A percentile compares a stretch with the other conserved stretches of the same genome.
Conservation (phyloP, 2,888 invertebrate species). For the Melanostoma scalare region DNA sequence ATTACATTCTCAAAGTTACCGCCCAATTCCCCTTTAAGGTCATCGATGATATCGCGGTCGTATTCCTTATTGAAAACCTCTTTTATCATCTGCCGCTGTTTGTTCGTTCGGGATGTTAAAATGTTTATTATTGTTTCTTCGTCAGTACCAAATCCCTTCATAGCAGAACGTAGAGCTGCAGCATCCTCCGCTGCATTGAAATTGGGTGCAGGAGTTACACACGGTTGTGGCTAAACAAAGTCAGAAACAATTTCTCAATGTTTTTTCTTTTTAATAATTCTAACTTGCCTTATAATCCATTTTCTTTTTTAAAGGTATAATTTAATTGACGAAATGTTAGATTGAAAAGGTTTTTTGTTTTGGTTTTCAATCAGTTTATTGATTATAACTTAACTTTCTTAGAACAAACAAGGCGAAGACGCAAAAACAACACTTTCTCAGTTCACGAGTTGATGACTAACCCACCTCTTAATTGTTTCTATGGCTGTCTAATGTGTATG, state of each 20-base stretch:
- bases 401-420: no score
- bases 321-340: no score
- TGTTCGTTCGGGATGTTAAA: constrained; percentile 86
- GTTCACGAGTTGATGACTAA: no score
- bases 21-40: constrained; percentile 88
- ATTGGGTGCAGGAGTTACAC: constrained; percentile 84
- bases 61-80: constrained; percentile 85
- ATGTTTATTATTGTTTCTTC: constrained; percentile 89
- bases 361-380: no score
- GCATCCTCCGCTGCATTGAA: constrained; percentile 87
- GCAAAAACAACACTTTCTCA: no score
- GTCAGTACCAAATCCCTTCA: constrained; percentile 89
- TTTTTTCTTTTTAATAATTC: neutral
- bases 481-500: no score
- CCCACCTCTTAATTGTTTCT: no score
- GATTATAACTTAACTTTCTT: no score
- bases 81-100: constrained; percentile 87
- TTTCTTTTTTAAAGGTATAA: no score
- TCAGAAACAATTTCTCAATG: neutral
- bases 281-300: no score
- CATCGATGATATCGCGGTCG: constrained; percentile 85
- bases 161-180: constrained; percentile 85
- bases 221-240: constrained; percentile 81
- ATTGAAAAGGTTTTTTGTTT: no score
- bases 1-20: constrained; percentile 90